Evolutionary conservation across 2,888 invertebrate species (phyloP).

Genomic region (Orthosia gothica): DNA sequence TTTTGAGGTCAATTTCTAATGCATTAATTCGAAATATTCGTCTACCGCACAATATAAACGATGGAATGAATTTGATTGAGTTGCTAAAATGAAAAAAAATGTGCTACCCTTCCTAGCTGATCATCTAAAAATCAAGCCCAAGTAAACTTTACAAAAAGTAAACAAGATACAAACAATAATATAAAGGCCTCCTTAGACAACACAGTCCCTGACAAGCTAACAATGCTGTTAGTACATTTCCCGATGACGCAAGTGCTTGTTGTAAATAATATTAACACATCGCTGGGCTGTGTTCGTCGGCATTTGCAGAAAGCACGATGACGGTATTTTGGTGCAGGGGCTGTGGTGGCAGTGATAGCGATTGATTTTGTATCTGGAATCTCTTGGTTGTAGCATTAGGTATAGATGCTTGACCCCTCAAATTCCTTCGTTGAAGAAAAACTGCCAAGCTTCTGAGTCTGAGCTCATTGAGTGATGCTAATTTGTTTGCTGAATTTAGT

Average conservation of each 20-base stretch:
- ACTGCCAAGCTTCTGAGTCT: too few species aligned
- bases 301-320: constrained; percentile 88
- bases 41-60: too few species aligned
- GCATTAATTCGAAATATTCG: too few species aligned
- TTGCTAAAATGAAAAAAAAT: too few species aligned
- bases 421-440: not conserved
- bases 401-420: too few species aligned
- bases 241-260: constrained; percentile 82
- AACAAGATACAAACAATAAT: not conserved
- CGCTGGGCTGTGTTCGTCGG: constrained; percentile 80
- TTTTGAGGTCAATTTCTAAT: too few species aligned
- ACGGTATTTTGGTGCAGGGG: constrained; percentile 81
- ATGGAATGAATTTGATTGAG: too few species aligned
- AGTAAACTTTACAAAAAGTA: not conserved
- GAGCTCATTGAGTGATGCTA: too few species aligned
- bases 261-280: constrained; percentile 91
- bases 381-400: not conserved
- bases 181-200: constrained; percentile 21
- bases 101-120: too few species aligned
- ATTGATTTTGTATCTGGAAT: not conserved
- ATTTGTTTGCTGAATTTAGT: too few species aligned
- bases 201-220: constrained; percentile 36
- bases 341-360: constrained; percentile 70
- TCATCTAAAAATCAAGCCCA: not conserved
- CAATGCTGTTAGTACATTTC: constrained; percentile 60